Base-by-base conservation (phyloP, 1,140 invertebrate species). In the Drosophila lowei region DNA sequence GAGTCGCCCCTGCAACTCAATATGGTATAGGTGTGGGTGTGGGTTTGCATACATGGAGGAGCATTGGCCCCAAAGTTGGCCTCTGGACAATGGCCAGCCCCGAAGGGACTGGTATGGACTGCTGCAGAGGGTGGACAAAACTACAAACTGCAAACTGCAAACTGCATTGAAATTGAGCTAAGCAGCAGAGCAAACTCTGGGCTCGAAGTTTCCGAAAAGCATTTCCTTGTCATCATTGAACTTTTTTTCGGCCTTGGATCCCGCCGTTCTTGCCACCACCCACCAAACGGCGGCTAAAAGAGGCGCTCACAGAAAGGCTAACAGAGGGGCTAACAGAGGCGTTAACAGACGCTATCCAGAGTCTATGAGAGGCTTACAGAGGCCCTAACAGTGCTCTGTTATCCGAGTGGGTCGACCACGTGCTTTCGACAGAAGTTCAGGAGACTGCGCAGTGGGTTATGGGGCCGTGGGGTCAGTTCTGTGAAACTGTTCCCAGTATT, bases 181-280 rank as follows among this genome's bases (percentile, higher is more conserved):
- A 60, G 38, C 34, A 48, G 30, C 28, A 50, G 18, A 49, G 53
- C 59, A 74, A 74, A 59, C 79, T 74, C 62, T 68, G 58, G 72
- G 57, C 34, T 60, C 41, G 76, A 86, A 86, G 58, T 85, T 85
- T 71, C 62, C 68, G 70, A 86, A 85, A 85, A 85, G 81, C 81
- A 85, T 85, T 85, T 85, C 65, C 81, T 81, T 85, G 81, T 85
- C 81, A 62, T 68, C 58, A 63, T 54, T 64, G 21, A 86, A 85
- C 64, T 86, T 86, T 65, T 50, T 50, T 15, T 25, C n/a, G 43
- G 25, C 13, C 55, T 28, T 43, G 48, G 38, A 34, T 23, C 41
- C n/a, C 47, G 18, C 3, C 23, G 23, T 18, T 18, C 18, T 18
- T 18, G 18, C 18, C 18, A 18, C 18, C 18, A 18, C 18, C 18